These are phyloP conservation scores for Drosophila leontia DNA, from an alignment of 1,140 invertebrate genomes.

Conservation along the genomic window DNA sequence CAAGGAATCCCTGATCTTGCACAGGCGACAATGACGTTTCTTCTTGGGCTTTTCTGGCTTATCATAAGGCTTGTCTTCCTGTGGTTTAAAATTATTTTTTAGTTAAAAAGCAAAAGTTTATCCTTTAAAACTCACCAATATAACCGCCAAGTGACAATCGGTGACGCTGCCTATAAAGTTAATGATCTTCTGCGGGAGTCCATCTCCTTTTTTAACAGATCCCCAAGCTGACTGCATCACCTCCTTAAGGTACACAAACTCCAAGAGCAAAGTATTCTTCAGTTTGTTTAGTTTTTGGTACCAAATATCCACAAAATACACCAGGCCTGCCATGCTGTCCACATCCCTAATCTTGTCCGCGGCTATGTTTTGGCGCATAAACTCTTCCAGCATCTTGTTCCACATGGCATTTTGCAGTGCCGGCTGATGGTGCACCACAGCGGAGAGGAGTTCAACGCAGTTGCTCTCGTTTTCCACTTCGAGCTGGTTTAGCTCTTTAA, in stretches of 20 bases:
- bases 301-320: constrained; percentile 64
- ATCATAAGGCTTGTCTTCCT: constrained; percentile 37
- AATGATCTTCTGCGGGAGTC: constrained; percentile 17
- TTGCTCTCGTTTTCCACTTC: constrained; percentile 17
- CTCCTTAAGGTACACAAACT: constrained; percentile 51
- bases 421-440: constrained; percentile 30
- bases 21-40: constrained; percentile 72
- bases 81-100: background rate
- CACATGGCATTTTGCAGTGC: constrained; percentile 40
- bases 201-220: constrained; percentile 24
- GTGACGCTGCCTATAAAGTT: constrained; percentile 87
- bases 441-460: constrained; percentile 36
- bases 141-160: constrained; percentile 88
- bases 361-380: constrained; percentile 40
- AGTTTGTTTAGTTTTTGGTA: constrained; percentile 34
- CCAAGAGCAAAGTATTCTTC: constrained; percentile 14
- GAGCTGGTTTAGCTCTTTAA: constrained; percentile 22
- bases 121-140: constrained; percentile 48
- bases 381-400: constrained; percentile 59
- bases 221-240: constrained; percentile 36
- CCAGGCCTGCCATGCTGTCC: constrained; percentile 41
- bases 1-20: constrained; percentile 86
- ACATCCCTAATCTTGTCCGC: constrained; percentile 46
- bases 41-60: constrained; percentile 25
- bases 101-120: too few relatives aligned